Conservation (phyloP, 1,140 invertebrate species). For the Pogonomyrmex californicus region DNA sequence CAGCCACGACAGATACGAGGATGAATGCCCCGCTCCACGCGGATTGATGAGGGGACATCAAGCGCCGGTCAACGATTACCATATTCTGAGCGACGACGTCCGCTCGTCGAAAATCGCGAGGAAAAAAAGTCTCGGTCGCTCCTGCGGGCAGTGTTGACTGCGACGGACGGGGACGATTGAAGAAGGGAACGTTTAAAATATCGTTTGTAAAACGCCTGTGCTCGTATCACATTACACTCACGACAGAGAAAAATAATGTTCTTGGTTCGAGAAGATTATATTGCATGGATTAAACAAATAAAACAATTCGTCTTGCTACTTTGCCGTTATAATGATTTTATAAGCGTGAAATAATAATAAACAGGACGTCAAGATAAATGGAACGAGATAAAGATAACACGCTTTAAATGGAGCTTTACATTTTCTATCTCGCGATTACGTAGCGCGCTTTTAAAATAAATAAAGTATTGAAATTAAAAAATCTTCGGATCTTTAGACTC, state of each 20-base stretch:
- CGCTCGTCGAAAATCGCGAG: constrained; percentile 16
- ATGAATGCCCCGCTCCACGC: constrained; percentile 63
- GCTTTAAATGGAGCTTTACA: neutral
- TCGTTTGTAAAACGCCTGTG: neutral
- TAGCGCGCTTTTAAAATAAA: neutral
- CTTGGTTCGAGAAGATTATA: neutral
- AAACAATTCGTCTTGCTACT: neutral
- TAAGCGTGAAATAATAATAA: constrained; percentile 1
- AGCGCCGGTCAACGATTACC: constrained; percentile 63
- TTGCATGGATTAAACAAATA: neutral
- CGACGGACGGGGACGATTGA: neutral
- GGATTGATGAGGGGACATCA: constrained; percentile 64
- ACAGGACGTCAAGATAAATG: neutral
- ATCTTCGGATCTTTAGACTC: neutral
- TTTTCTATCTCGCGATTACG: neutral
- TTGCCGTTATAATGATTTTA: neutral
- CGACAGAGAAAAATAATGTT: neutral
- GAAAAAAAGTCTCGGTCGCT: constrained; percentile 39
- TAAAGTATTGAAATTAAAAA: neutral
- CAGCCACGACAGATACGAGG: constrained; percentile 70
- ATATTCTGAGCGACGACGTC: constrained; percentile 57
- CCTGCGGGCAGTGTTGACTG: neutral
- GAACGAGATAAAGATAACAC: neutral
- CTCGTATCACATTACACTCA: neutral
- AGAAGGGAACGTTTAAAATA: neutral